Conservation (phyloP, 2,888 invertebrate genomes). For the Exocentrus adspersus region DNA sequence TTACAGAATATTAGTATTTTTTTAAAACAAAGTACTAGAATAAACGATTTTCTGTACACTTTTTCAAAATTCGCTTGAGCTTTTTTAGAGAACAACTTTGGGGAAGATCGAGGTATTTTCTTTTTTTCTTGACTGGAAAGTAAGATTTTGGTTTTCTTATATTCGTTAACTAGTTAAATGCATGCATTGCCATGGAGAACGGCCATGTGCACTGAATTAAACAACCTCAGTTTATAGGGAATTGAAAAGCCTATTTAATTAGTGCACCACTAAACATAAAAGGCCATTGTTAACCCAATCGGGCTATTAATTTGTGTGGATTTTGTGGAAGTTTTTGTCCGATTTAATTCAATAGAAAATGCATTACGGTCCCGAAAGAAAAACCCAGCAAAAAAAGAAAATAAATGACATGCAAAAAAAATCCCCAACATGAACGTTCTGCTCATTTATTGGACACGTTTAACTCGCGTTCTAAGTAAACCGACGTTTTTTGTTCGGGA, state of each 20-base stretch:
- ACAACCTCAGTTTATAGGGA: constrained; percentile 8
- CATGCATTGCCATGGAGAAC: constrained; percentile 1
- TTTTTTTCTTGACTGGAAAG: not conserved
- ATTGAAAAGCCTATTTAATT: constrained; percentile 25
- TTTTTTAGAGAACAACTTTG: no score
- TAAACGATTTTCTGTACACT: no score
- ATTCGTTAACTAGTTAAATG: not conserved
- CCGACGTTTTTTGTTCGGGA: constrained; percentile 19
- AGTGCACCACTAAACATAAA: constrained; percentile 27
- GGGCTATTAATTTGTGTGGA: constrained; percentile 30
- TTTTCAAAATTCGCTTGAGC: no score
- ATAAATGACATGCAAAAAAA: constrained; percentile 31
- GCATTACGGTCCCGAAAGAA: constrained; percentile 23
- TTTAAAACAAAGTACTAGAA: no score
- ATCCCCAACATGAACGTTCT: constrained; percentile 23
- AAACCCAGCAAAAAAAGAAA: constrained; percentile 24
- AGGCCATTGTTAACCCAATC: constrained; percentile 30
- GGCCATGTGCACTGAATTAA: constrained; percentile 26
- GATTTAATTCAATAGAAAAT: constrained; percentile 27
- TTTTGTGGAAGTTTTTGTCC: constrained; percentile 29
- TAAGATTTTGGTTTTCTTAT: not conserved
- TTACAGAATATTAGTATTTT: not conserved
- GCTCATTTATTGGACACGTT: constrained; percentile 27
- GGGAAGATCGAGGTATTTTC: not conserved
- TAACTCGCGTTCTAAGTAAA: constrained; percentile 22